Percentiles rank a stretch among this genome's conserved stretches.
Conservation (phyloP, 2,888 invertebrate genomes). For the Nomada fucata region DNA sequence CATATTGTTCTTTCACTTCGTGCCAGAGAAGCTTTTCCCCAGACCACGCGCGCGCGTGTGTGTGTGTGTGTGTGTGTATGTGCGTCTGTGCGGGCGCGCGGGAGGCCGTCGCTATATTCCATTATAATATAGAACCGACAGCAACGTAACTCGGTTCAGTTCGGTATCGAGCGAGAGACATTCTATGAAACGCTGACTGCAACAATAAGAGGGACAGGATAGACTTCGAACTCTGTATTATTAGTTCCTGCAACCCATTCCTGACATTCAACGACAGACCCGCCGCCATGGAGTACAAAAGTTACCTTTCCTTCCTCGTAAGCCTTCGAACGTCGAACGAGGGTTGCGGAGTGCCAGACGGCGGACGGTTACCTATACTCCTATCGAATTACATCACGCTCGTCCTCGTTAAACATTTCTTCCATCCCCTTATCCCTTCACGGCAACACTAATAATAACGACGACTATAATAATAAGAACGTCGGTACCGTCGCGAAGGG, state of each 20-base stretch:
- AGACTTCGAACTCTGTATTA: neutral
- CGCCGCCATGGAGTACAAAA: too few species aligned
- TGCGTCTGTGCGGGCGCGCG: too few species aligned
- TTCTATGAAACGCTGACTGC: neutral
- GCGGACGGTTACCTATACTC: constrained; percentile 22
- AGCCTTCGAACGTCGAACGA: neutral
- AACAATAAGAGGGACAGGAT: neutral
- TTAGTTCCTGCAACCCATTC: neutral
- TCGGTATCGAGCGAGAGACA: neutral
- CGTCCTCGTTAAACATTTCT: constrained; percentile 63
- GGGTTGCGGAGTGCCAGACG: neutral
- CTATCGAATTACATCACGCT: constrained; percentile 57
- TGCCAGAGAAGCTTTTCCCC: constrained; percentile 29
- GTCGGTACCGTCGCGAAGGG: constrained; percentile 18
- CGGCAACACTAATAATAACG: constrained; percentile 41
- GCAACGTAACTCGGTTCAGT: neutral
- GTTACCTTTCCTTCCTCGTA: neutral
- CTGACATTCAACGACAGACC: neutral
- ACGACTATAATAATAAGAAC: constrained; percentile 53
- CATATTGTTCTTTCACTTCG: constrained; percentile 23
- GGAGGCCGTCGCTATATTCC: neutral
- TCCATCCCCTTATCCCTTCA: constrained; percentile 31
- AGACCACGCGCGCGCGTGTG: too few species aligned
- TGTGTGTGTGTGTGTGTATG: too few species aligned
- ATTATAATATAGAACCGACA: neutral